These are phyloP conservation scores for Cassiopea xamachana DNA, from an alignment of 30 jellyfish, hydroid and myxozoan species.

Conservation along the genomic window DNA sequence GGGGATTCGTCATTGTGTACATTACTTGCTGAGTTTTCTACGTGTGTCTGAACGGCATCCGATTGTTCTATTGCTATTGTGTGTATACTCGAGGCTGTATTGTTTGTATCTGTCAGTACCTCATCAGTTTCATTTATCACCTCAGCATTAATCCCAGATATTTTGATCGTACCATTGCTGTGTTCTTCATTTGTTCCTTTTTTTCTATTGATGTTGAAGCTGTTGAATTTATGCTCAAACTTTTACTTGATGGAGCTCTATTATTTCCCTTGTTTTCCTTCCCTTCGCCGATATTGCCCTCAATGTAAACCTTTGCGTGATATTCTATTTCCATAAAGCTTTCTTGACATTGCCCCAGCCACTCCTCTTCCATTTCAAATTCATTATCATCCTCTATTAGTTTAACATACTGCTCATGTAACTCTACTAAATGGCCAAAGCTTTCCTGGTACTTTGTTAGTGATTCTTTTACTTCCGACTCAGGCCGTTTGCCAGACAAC, in stretches of 20 bases:
- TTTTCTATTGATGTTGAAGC: slow-evolving; percentile 8
- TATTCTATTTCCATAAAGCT: slow-evolving; percentile 51
- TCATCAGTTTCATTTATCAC: not conserved
- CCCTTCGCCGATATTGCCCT: slow-evolving; percentile 14
- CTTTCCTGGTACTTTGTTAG: not conserved
- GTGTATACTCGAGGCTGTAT: not conserved
- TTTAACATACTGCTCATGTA: slow-evolving; percentile 16
- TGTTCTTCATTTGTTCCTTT: slow-evolving; percentile 29
- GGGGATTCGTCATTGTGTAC: slow-evolving; percentile 40
- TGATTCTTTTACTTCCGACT: slow-evolving; percentile 4
- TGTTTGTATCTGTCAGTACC: not conserved
- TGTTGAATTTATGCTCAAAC: slow-evolving; percentile 23
- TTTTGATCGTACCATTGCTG: slow-evolving; percentile 1
- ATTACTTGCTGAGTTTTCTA: slow-evolving; percentile 20
- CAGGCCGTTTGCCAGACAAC: slow-evolving; percentile 12
- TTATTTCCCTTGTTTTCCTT: slow-evolving; percentile 27
- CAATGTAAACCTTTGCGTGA: slow-evolving; percentile 52
- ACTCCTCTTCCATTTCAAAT: slow-evolving; percentile 52
- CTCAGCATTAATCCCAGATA: slow-evolving; percentile 8
- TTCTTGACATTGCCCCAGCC: slow-evolving; percentile 68
- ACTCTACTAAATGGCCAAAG: slow-evolving; percentile 7
- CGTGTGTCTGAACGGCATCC: not conserved
- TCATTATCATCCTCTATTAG: slow-evolving; percentile 41
- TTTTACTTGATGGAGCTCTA: not conserved
- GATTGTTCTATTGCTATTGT: not conserved